phyloP scores from a whole-genome alignment of 2,113 vertebrate species.

The Narcine bancroftii region DNA sequence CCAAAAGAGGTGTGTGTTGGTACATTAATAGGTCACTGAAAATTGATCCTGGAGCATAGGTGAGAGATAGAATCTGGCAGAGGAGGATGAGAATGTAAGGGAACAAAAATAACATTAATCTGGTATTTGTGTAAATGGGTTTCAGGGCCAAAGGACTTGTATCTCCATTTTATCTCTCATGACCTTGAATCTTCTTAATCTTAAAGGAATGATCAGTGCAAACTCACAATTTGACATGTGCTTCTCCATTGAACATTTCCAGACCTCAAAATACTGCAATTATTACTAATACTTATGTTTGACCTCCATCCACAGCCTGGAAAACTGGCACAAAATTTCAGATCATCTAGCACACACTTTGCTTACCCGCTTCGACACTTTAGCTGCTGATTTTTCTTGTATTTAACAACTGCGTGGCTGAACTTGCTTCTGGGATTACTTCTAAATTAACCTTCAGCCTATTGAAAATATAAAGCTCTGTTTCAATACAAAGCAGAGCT shows the following conservation, averaged over 20 bases:
- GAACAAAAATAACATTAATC: no score
- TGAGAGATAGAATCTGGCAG: no score
- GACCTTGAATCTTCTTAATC: background rate
- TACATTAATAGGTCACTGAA: no score
- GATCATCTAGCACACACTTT: background rate
- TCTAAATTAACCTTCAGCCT: slow-evolving; percentile 31
- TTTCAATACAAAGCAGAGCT: slow-evolving; percentile 29
- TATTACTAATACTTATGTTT: background rate
- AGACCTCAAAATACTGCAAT: background rate
- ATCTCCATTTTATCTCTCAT: background rate
- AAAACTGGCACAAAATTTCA: background rate
- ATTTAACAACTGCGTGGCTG: slow-evolving; percentile 9
- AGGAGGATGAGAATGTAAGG: no score
- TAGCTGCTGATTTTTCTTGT: background rate
- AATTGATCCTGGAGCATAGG: no score
- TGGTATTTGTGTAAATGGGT: no score
- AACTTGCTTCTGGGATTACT: slow-evolving; percentile 26
- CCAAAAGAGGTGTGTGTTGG: no score
- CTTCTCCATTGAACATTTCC: background rate
- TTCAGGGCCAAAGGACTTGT: no score
- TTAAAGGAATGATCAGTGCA: background rate
- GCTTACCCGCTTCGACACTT: no score
- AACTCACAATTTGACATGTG: background rate
- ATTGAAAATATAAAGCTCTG: slow-evolving; percentile 22
- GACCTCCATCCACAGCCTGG: background rate